phyloP scores from a whole-genome alignment of 2,888 invertebrate species.

The Neoitamus cyanurus region DNA sequence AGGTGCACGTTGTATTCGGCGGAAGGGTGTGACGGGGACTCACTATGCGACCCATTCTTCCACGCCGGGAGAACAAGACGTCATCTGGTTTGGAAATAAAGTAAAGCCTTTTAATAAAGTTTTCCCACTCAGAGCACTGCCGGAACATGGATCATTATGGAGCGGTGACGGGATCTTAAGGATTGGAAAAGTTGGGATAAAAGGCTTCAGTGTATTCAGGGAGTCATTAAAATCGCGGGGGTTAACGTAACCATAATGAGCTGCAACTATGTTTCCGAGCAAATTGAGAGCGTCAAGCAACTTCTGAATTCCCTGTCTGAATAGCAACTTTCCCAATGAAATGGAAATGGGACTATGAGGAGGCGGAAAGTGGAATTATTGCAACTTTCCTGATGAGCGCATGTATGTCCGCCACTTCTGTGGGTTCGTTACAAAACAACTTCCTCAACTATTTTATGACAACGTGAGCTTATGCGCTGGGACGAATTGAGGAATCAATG shows the following conservation, averaged over 20 bases:
- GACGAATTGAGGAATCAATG: constrained; percentile 10
- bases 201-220: not conserved
- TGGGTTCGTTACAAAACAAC: not conserved
- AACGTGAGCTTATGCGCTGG: not conserved
- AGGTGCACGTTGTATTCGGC: constrained; percentile 87
- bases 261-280: not conserved
- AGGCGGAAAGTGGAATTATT: constrained; percentile 3
- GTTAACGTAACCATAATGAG: not conserved
- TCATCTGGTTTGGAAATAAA: constrained; percentile 62
- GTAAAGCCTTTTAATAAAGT: constrained; percentile 42
- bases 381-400: not conserved
- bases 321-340: constrained; percentile 1
- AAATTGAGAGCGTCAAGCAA: not conserved
- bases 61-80: constrained; percentile 69
- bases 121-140: not conserved
- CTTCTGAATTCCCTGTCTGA: not conserved
- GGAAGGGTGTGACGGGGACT: constrained; percentile 87
- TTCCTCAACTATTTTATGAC: constrained; percentile 11
- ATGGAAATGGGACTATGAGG: not conserved
- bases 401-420: not conserved
- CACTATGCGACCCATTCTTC: constrained; percentile 78
- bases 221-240: constrained; percentile 6
- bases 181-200: not conserved
- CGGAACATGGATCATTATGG: constrained; percentile 3
- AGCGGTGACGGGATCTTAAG: not conserved